phyloP scores from a whole-genome alignment of 1,140 invertebrate species.

The Lasioglossum baleicum region DNA sequence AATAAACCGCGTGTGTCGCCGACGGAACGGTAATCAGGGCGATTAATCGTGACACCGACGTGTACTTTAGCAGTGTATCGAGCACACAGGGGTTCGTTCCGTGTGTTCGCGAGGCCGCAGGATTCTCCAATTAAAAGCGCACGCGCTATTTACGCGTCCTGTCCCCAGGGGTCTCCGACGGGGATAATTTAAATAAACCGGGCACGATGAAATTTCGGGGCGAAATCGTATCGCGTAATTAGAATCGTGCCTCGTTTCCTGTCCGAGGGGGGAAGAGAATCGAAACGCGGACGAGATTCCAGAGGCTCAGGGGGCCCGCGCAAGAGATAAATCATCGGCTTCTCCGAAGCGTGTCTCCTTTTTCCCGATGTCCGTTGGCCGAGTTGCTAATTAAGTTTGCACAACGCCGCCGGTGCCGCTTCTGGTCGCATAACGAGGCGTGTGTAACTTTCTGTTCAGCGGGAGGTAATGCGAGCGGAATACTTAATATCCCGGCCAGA shows the following conservation, averaged over 20 bases:
- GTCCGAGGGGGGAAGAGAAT: not conserved
- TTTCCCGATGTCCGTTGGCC: slow-evolving; percentile 20
- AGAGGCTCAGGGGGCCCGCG: not conserved
- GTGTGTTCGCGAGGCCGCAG: too few relatives aligned
- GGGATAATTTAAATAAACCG: slow-evolving; percentile 1
- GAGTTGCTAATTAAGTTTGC: slow-evolving; percentile 63
- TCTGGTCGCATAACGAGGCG: slow-evolving; percentile 51
- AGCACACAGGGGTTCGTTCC: too few relatives aligned
- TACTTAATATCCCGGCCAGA: slow-evolving; percentile 57
- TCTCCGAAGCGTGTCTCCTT: slow-evolving; percentile 34
- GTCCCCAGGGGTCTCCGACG: not conserved
- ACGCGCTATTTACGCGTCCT: not conserved
- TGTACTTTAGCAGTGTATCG: too few relatives aligned
- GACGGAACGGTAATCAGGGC: too few relatives aligned
- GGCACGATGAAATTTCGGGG: not conserved
- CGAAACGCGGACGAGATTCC: too few relatives aligned
- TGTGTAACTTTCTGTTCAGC: slow-evolving; percentile 63
- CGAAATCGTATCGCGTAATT: slow-evolving; percentile 9
- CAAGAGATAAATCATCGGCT: slow-evolving; percentile 46
- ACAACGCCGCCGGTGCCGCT: slow-evolving; percentile 43
- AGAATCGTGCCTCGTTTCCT: slow-evolving; percentile 11
- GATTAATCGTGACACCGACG: too few relatives aligned
- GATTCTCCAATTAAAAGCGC: slow-evolving; percentile 14
- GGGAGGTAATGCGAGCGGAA: slow-evolving; percentile 57
- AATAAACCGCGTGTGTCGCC: too few relatives aligned